These are phyloP conservation scores for Semotilus atromaculatus DNA, from an alignment of 2,797 vertebrate species.

Conservation along the genomic window DNA sequence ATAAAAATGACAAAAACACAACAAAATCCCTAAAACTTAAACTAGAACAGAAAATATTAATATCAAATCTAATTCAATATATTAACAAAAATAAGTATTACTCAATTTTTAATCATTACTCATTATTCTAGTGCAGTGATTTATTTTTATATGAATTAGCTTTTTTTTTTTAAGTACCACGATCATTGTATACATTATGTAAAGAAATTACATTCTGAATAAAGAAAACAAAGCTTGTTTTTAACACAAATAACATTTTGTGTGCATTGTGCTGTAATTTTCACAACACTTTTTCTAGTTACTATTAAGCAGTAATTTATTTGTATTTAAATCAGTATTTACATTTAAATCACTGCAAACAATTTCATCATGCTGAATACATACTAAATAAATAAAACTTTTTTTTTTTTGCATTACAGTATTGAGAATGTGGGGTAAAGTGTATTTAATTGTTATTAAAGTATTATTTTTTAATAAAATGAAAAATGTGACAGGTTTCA, in stretches of 20 bases:
- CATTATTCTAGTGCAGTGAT: neutral
- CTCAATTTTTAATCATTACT: no score
- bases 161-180: no score
- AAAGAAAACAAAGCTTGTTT: neutral
- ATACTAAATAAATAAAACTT: no score
- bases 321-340: neutral
- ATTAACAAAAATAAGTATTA: neutral
- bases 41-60: neutral
- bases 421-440: no score
- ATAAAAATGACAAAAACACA: neutral
- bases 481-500: no score
- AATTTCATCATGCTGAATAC: neutral
- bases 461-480: no score
- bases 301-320: neutral
- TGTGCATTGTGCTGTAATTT: no score
- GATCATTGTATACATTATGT: neutral
- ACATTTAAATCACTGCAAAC: no score
- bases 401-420: no score
- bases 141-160: neutral
- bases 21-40: neutral
- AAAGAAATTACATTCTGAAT: neutral
- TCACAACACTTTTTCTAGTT: no score
- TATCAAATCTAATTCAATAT: neutral
- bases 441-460: no score
- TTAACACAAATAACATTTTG: neutral